Evolutionary conservation across 1,140 invertebrate genomes (phyloP).

Genomic region (Cepaea nemoralis): DNA sequence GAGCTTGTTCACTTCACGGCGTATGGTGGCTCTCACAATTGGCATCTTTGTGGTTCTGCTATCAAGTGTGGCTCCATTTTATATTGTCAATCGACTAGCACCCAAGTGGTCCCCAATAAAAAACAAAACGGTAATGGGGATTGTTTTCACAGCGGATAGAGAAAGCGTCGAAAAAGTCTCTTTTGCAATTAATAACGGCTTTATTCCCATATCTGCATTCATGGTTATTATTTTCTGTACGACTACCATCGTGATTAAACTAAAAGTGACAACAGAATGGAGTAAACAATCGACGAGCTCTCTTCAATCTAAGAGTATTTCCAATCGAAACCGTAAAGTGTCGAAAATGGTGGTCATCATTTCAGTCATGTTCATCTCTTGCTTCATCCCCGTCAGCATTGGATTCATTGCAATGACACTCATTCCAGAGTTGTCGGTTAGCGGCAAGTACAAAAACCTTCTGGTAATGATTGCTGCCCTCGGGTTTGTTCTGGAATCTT

Average conservation of each 20-base stretch:
- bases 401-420: neutral
- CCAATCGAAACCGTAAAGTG: neutral
- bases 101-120: neutral
- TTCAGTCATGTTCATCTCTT: neutral
- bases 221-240: neutral
- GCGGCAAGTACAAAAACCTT: neutral
- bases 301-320: neutral
- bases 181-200: neutral
- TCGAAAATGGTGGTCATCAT: conserved; percentile 21
- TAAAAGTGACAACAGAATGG: neutral
- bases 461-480: neutral
- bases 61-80: neutral
- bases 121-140: conserved; percentile 6
- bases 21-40: neutral
- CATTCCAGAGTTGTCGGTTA: neutral
- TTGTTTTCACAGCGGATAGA: neutral
- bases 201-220: neutral
- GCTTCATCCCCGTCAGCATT: conserved; percentile 1
- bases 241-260: neutral
- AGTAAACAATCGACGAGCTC: neutral
- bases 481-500: neutral
- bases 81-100: neutral
- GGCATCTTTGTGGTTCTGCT: neutral
- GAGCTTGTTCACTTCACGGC: neutral
- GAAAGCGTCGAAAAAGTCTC: neutral